Conservation (phyloP, 1,140 invertebrate genomes). For the Meloidogyne exigua region DNA sequence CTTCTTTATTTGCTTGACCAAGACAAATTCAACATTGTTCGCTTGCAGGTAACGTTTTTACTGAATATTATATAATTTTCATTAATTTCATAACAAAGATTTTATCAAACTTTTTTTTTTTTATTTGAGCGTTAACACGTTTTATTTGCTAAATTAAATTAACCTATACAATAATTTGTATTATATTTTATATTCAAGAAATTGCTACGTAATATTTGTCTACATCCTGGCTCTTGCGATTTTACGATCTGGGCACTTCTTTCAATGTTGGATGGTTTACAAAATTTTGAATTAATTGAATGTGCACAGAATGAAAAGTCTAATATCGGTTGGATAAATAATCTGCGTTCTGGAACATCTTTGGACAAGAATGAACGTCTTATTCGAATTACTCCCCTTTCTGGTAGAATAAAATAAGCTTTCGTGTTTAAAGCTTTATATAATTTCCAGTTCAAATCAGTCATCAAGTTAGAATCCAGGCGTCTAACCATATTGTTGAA, state of each 20-base stretch:
- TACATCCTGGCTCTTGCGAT: constrained; percentile 56
- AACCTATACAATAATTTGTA: constrained; percentile 27
- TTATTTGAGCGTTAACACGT: too few relatives aligned
- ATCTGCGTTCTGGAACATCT: constrained; percentile 31
- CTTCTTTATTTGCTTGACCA: constrained; percentile 56
- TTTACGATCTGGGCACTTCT: constrained; percentile 52
- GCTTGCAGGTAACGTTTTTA: constrained; percentile 45
- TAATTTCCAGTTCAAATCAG: constrained; percentile 44
- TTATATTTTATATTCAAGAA: constrained; percentile 31
- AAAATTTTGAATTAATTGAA: constrained; percentile 22
- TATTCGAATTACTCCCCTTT: constrained; percentile 29
- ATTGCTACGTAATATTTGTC: constrained; percentile 44
- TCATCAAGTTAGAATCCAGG: constrained; percentile 22
- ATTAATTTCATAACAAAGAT: too few relatives aligned
- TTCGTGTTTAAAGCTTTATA: neutral
- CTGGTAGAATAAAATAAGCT: neutral
- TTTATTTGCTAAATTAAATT: neutral
- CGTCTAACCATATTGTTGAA: constrained; percentile 40
- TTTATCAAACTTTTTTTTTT: too few relatives aligned
- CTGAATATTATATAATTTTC: too few relatives aligned
- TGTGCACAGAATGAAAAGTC: constrained; percentile 24
- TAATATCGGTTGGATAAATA: constrained; percentile 36
- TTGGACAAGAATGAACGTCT: constrained; percentile 35
- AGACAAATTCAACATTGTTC: constrained; percentile 39
- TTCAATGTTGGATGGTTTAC: constrained; percentile 42